Evolutionary conservation across 2,113 vertebrate species (phyloP), one percentile per base, ranked within the genome.

Genomic region (Diadophis punctatus): DNA sequence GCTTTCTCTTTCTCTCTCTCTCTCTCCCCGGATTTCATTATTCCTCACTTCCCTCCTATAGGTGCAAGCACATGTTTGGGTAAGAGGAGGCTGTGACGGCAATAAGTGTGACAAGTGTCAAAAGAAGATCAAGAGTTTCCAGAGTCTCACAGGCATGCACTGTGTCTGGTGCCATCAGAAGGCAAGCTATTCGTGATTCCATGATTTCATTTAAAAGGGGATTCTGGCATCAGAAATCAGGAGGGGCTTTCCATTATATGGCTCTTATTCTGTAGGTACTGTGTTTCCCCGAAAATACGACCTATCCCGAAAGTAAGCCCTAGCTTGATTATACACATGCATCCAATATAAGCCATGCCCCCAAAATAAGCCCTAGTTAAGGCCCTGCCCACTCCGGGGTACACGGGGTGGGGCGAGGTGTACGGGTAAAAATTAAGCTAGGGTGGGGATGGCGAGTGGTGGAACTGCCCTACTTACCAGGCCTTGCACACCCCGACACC

Each of bases 91-190:
- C 95, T 98, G 98, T 86, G 97, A 97, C 20, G 97, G 97, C 30
- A 97, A 95, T 43, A 98, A 98, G 91, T 99, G 99, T 88, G 97
- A 98, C 90, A 95, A 96, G 87, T 99, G 99, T 96, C 98, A 98
- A 95, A 99, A 98, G 96, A 99, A 98, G 95, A 98, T 99, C 93
- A 98, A 98, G 94, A 98, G 96, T 91, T 97, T 97, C 94, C 98
- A 98, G 60, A 97, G 98, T 58, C 96, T 98, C 23, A 97, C 97
- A 0, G 99, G 99, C 90, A 97, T 98, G 91, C 97, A 97, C 74
- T 99, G 99, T 74, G 98, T 98, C 43, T 99, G 99, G 98, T 99
- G 99, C 96, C 98, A 98, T 94, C 97, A 98, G 93, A 97, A 98
- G 98, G 99, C 99, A 95, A 97, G 96, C n/a, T 60, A 4, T 23